Conservation (phyloP, 1,140 invertebrate species). For the Metopolophium dirhodum region DNA sequence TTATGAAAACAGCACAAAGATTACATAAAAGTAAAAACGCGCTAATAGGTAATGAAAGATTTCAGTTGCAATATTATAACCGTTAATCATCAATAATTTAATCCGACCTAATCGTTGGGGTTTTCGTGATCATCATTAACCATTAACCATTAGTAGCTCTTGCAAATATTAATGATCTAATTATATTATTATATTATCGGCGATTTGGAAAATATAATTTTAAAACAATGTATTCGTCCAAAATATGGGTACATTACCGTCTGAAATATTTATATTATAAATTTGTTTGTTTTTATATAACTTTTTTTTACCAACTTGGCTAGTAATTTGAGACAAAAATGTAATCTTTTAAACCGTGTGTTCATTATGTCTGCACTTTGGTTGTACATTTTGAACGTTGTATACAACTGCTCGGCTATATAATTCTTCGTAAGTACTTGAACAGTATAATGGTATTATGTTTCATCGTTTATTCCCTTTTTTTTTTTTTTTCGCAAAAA, state of each 20-base stretch:
- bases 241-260: neutral
- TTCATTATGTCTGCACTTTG: neutral
- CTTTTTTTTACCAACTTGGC: neutral
- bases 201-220: too few species aligned
- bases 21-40: neutral
- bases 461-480: slow-evolving; percentile 20
- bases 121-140: neutral
- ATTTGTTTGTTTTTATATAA: neutral
- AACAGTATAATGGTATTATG: neutral
- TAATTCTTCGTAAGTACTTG: neutral
- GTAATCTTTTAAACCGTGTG: neutral
- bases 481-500: slow-evolving; percentile 29
- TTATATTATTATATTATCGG: too few species aligned
- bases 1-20: neutral
- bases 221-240: neutral
- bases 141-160: neutral
- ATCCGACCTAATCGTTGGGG: neutral
- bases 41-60: neutral
- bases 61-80: neutral
- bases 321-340: neutral
- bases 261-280: neutral
- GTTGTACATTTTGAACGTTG: neutral
- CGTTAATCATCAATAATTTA: neutral
- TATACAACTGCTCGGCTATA: neutral
- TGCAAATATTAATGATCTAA: neutral